phyloP scores from a whole-genome alignment of 64 coral and sea anemone genomes.

The Orbicella faveolata region DNA sequence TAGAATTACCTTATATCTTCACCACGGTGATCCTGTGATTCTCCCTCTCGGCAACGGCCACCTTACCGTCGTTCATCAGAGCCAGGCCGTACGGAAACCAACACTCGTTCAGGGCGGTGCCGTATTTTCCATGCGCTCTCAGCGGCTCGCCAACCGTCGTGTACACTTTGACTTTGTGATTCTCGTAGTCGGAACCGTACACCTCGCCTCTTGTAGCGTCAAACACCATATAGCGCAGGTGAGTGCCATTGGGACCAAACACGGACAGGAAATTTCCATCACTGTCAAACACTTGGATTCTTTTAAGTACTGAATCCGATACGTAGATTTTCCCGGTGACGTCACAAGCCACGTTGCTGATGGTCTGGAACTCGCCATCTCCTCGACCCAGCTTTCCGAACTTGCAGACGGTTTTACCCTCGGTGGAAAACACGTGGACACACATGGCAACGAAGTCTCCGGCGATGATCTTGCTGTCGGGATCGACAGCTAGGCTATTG shows the following conservation, averaged over 20 bases:
- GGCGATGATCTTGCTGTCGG: constrained; percentile 57
- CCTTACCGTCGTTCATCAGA: constrained; percentile 58
- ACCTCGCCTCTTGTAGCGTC: constrained; percentile 43
- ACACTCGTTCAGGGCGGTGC: constrained; percentile 54
- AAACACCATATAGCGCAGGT: constrained; percentile 47
- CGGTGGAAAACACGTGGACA: constrained; percentile 43
- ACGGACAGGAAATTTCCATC: constrained; percentile 52
- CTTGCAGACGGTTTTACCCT: constrained; percentile 40
- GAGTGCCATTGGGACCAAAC: constrained; percentile 54
- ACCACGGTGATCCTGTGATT: constrained; percentile 84
- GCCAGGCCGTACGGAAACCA: constrained; percentile 75
- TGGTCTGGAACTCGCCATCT: constrained; percentile 61
- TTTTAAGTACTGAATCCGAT: constrained; percentile 23
- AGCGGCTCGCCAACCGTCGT: constrained; percentile 32
- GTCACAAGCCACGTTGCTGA: constrained; percentile 34
- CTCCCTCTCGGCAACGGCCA: constrained; percentile 71
- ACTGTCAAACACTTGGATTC: constrained; percentile 57
- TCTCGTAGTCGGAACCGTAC: constrained; percentile 58
- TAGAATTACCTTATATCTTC: constrained; percentile 61
- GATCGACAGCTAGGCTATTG: constrained; percentile 36
- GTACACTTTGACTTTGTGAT: constrained; percentile 67
- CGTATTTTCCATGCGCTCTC: constrained; percentile 61
- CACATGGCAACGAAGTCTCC: constrained; percentile 27
- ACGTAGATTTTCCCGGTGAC: constrained; percentile 61
- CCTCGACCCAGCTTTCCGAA: constrained; percentile 72